These are phyloP conservation scores for Caenorhabditis imperialis DNA, from an alignment of 2,888 invertebrate species.

Conservation along the genomic window DNA sequence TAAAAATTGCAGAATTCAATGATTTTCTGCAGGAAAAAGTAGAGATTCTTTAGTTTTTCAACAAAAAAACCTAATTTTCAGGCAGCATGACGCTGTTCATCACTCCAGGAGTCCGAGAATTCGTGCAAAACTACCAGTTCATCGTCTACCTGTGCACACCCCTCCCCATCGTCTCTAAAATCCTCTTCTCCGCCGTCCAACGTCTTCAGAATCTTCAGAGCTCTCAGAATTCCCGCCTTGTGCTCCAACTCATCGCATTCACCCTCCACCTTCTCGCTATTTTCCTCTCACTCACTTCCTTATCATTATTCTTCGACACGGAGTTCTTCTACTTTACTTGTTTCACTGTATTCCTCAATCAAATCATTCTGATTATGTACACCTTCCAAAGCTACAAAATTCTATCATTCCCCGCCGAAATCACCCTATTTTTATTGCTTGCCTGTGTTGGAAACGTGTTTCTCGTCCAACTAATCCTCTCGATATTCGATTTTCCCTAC, in stretches of 20 bases:
- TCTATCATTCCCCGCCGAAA: constrained; percentile 1
- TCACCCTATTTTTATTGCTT: constrained; percentile 8
- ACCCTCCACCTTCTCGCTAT: constrained; percentile 1
- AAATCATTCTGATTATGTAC: constrained; percentile 13
- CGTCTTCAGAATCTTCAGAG: background rate
- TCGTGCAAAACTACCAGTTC: constrained; percentile 36
- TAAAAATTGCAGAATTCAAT: no score
- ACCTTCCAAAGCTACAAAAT: constrained; percentile 28
- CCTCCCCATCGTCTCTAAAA: constrained; percentile 30
- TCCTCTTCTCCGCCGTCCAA: constrained; percentile 18
- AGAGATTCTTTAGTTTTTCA: no score
- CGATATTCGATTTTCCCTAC: constrained; percentile 39
- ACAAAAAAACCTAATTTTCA: constrained; percentile 20
- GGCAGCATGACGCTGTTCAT: constrained; percentile 42
- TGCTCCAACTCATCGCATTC: no score
- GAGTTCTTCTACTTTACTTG: constrained; percentile 41
- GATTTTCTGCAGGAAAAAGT: no score
- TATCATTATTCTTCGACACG: constrained; percentile 37
- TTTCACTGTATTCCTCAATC: constrained; percentile 29
- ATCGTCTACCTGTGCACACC: constrained; percentile 30
- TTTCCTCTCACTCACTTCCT: constrained; percentile 26
- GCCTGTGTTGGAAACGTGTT: background rate
- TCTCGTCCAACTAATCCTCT: constrained; percentile 36
- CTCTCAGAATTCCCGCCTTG: no score
- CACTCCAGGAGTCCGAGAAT: constrained; percentile 51